phyloP scores from a whole-genome alignment of 2,888 invertebrate genomes.

The Marasmarcha lunaedactyla region DNA sequence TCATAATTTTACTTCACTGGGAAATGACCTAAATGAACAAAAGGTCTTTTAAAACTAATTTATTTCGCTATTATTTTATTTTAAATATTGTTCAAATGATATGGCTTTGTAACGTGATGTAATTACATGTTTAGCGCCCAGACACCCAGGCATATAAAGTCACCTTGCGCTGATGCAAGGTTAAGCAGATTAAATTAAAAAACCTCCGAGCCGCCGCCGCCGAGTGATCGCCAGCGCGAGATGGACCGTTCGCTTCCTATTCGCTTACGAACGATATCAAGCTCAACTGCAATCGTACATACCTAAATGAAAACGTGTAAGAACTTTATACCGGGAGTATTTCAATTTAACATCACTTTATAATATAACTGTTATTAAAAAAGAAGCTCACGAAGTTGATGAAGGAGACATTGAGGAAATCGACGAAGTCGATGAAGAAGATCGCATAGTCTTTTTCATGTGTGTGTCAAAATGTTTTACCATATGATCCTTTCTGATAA shows the following conservation, averaged over 20 bases:
- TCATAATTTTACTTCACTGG: constrained; percentile 13
- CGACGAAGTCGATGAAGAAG: constrained; percentile 44
- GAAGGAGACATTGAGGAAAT: constrained; percentile 25
- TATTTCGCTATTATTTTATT: constrained; percentile 1
- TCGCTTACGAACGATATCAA: too few species aligned
- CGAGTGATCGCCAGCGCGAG: constrained; percentile 33
- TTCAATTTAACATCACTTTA: background rate
- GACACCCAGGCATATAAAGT: constrained; percentile 63
- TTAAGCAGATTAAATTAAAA: constrained; percentile 63
- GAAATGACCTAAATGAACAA: constrained; percentile 4
- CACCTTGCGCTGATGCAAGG: constrained; percentile 64
- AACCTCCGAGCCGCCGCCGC: constrained; percentile 32
- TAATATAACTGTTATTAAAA: background rate
- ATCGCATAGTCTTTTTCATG: constrained; percentile 68
- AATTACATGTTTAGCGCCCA: constrained; percentile 63
- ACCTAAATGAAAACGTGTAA: too few species aligned
- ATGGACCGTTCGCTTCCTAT: background rate
- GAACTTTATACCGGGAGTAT: too few species aligned
- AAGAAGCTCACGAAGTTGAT: constrained; percentile 10
- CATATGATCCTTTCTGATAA: constrained; percentile 93
- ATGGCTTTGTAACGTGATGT: constrained; percentile 57
- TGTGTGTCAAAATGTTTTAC: constrained; percentile 88
- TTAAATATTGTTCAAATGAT: constrained; percentile 47
- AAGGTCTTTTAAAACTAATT: background rate
- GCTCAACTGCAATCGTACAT: too few species aligned